These are phyloP conservation scores for Nowickia ferox DNA, from an alignment of 2,888 invertebrate species.

Conservation along the genomic window DNA sequence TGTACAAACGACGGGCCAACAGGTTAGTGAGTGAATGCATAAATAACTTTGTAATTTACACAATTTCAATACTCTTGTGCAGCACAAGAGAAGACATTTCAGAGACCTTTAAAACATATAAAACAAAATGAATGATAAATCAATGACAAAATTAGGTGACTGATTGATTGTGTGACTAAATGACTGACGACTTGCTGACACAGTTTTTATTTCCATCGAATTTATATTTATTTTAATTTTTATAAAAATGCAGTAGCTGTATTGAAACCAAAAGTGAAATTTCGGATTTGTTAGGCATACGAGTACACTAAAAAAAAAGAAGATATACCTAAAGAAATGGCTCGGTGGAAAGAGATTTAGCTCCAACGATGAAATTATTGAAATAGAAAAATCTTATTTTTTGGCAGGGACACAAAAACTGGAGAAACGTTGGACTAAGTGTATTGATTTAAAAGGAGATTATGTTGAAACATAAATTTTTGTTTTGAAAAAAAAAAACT, in stretches of 20 bases:
- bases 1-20: too few relatives aligned
- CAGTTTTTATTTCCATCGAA: constrained; percentile 35
- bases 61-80: constrained; percentile 23
- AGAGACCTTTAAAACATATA: constrained; percentile 21
- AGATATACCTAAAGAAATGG: too few relatives aligned
- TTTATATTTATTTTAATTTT: constrained; percentile 1
- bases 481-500: too few relatives aligned
- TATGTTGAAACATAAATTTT: too few relatives aligned
- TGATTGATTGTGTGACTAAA: constrained; percentile 14
- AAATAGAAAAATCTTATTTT: too few relatives aligned
- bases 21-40: background rate
- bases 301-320: too few relatives aligned
- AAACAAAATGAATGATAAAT: constrained; percentile 59
- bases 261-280: constrained; percentile 54
- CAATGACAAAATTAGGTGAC: constrained; percentile 55
- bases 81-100: background rate
- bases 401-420: too few relatives aligned
- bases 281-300: constrained; percentile 28
- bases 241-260: constrained; percentile 15
- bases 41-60: constrained; percentile 43
- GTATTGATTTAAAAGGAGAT: too few relatives aligned
- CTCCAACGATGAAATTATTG: too few relatives aligned
- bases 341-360: too few relatives aligned
- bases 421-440: too few relatives aligned
- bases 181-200: constrained; percentile 53